Evolutionary conservation across 2,888 invertebrate species (phyloP).

Genomic region (Lymantria monacha): DNA sequence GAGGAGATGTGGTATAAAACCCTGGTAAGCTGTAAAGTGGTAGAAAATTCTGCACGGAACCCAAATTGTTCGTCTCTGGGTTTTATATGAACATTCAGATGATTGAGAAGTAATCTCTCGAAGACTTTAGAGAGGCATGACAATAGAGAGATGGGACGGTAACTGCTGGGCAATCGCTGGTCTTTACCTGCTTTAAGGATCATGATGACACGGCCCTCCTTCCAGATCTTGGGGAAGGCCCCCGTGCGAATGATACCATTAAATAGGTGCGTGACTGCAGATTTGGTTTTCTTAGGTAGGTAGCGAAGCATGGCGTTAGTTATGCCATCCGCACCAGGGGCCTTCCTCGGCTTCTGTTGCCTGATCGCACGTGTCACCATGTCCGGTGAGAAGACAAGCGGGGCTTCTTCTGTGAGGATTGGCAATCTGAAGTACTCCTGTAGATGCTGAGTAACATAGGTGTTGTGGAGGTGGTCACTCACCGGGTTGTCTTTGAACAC

Average conservation of each 20-base stretch:
- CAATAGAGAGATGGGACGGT: conserved; percentile 21
- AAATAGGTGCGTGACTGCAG: not conserved
- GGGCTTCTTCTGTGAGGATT: not conserved
- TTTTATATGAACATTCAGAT: not conserved
- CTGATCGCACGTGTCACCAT: not conserved
- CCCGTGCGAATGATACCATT: not conserved
- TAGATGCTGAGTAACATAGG: not conserved
- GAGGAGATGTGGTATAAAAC: not conserved
- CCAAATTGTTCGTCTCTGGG: conserved; percentile 11
- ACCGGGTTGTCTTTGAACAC: not conserved
- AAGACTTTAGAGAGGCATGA: not conserved
- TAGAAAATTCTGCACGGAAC: conserved; percentile 11
- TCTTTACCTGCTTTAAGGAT: conserved; percentile 28
- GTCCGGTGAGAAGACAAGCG: not conserved
- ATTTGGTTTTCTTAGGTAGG: not conserved
- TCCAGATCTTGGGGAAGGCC: not conserved
- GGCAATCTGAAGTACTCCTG: not conserved
- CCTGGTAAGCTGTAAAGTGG: conserved; percentile 9
- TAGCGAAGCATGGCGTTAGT: conserved; percentile 2
- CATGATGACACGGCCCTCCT: not conserved
- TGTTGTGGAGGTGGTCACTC: not conserved
- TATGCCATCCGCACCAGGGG: not conserved
- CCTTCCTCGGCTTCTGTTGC: not conserved
- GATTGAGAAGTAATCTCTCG: not conserved
- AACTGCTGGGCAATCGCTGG: conserved; percentile 16